Percentiles rank a stretch among this genome's conserved stretches.
Conservation (phyloP, 2,113 vertebrate species). For the Halichoerus grypus region DNA sequence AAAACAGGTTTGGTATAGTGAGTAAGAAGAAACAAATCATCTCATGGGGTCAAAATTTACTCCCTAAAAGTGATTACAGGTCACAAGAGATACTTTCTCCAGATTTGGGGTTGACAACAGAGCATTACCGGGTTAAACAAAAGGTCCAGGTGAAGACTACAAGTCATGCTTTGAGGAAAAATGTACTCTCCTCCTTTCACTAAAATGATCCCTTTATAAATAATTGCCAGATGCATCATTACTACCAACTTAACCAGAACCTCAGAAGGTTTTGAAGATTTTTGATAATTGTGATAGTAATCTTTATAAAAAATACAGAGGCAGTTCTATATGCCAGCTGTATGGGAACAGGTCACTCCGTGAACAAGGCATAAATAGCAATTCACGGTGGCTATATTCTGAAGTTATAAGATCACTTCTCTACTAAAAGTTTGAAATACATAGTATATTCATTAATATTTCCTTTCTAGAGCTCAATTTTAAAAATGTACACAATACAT, state of each 20-base stretch:
- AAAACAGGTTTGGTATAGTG: background rate
- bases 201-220: conserved; percentile 32
- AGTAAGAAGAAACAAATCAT: conserved; percentile 42
- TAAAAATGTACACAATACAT: background rate
- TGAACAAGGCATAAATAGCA: background rate
- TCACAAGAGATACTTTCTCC: background rate
- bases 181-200: conserved; percentile 1
- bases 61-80: conserved; percentile 21
- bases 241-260: conserved; percentile 9
- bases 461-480: conserved; percentile 22
- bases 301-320: conserved; percentile 30
- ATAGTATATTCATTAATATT: background rate
- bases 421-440: background rate
- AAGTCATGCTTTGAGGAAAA: conserved; percentile 22
- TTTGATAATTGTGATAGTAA: background rate
- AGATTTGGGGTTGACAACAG: conserved; percentile 50
- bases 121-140: conserved; percentile 43
- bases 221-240: background rate
- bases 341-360: background rate
- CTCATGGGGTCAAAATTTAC: conserved; percentile 9
- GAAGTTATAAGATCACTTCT: background rate
- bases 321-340: background rate
- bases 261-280: conserved; percentile 13
- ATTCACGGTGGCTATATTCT: background rate
- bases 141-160: background rate